Evolutionary conservation across 2,888 invertebrate genomes (phyloP).

Genomic region (Xestobium rufovillosum): DNA sequence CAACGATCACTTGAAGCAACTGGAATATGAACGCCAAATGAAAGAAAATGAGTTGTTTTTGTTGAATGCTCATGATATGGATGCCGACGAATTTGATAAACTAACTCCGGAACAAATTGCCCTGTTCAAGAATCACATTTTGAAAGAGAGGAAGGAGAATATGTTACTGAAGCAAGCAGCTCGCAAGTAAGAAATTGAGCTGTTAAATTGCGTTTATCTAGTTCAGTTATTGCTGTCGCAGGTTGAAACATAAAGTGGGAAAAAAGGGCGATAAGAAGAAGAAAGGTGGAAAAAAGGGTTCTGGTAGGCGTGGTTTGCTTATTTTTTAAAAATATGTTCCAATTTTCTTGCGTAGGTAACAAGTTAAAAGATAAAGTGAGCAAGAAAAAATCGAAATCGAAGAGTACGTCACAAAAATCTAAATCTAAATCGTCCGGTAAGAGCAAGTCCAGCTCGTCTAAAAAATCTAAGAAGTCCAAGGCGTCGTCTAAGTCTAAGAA

Average conservation of each 20-base stretch:
- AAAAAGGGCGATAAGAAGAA: conserved; percentile 14
- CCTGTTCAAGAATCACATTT: conserved; percentile 23
- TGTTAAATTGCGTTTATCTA: conserved; percentile 5
- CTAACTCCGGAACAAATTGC: conserved; percentile 21
- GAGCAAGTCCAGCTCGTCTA: conserved; percentile 1
- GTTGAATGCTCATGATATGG: conserved; percentile 24
- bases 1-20: conserved; percentile 17
- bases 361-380: too few relatives aligned
- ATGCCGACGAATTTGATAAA: conserved; percentile 23
- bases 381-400: not conserved
- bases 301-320: too few relatives aligned
- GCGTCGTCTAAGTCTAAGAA: conserved; percentile 13
- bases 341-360: too few relatives aligned
- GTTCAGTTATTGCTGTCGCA: not conserved
- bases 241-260: not conserved
- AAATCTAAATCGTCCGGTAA: conserved; percentile 12
- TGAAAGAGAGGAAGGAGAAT: conserved; percentile 24
- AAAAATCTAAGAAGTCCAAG: conserved; percentile 16
- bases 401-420: not conserved
- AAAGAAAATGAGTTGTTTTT: conserved; percentile 19
- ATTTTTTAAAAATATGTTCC: too few relatives aligned
- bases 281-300: conserved; percentile 12
- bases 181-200: conserved; percentile 5
- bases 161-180: conserved; percentile 18
- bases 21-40: conserved; percentile 15